A percentile compares a stretch with the other conserved stretches of the same genome.
Evolutionary conservation across 2,113 vertebrate genomes (phyloP).

Genomic region (Periophthalmodon schlosseri): DNA sequence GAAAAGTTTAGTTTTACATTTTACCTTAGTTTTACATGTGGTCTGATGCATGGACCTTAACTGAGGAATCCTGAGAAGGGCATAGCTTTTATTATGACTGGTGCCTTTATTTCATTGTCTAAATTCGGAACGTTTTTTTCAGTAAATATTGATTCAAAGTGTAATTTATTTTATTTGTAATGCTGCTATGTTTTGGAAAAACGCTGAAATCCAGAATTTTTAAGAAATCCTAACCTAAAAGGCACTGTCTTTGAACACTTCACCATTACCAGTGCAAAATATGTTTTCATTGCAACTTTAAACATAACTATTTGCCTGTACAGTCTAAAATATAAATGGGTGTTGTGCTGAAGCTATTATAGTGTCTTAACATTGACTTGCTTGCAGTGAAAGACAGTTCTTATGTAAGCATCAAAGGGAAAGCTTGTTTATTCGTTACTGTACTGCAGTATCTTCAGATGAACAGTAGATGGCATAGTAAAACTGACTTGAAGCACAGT

Average conservation of each 20-base stretch:
- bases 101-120: conserved; percentile 68
- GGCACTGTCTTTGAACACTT: no score
- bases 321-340: conserved; percentile 33
- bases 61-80: conserved; percentile 12
- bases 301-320: conserved; percentile 47
- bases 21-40: conserved; percentile 3
- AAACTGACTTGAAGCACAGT: conserved; percentile 33
- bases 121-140: conserved; percentile 10
- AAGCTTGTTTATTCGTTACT: conserved; percentile 11
- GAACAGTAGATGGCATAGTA: conserved; percentile 55
- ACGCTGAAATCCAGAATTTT: conserved; percentile 18
- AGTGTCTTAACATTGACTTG: conserved; percentile 47
- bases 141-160: conserved; percentile 48
- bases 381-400: conserved; percentile 31
- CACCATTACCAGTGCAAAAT: not conserved
- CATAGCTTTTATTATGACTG: conserved; percentile 57
- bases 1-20: not conserved
- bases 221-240: conserved; percentile 1
- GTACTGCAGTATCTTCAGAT: conserved; percentile 35
- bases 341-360: conserved; percentile 45
- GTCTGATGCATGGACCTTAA: conserved; percentile 29
- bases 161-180: conserved; percentile 40
- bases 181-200: conserved; percentile 50
- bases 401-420: conserved; percentile 49
- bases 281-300: conserved; percentile 30